phyloP scores from a whole-genome alignment of 2,888 invertebrate species.

The Synergus itoensis region DNA sequence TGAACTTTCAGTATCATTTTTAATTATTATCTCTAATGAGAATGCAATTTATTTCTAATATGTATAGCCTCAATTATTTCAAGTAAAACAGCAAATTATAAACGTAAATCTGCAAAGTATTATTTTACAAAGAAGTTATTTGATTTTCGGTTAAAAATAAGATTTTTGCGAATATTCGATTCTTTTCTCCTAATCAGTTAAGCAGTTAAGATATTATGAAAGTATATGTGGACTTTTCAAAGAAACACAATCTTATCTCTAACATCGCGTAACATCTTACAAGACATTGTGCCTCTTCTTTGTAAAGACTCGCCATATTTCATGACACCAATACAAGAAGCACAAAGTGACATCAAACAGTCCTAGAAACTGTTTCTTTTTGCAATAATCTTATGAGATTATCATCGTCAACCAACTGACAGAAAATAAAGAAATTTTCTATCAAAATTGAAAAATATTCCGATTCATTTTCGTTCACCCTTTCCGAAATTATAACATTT shows the following conservation, averaged over 20 bases:
- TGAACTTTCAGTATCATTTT: constrained; percentile 26
- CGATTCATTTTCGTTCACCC: too few species aligned
- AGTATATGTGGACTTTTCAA: background rate
- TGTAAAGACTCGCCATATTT: constrained; percentile 17
- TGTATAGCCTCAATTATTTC: background rate
- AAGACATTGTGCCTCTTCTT: constrained; percentile 2
- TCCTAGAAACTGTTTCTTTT: constrained; percentile 1
- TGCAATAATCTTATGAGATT: background rate
- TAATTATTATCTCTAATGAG: constrained; percentile 6
- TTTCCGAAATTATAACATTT: too few species aligned
- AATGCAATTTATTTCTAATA: background rate
- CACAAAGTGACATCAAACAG: constrained; percentile 18
- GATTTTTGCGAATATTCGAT: background rate
- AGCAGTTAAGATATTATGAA: background rate
- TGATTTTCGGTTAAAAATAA: background rate
- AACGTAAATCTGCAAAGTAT: background rate
- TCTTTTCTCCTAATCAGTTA: background rate
- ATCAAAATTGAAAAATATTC: background rate
- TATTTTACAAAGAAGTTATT: background rate
- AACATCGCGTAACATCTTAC: constrained; percentile 32
- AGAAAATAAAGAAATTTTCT: background rate
- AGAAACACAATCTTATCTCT: constrained; percentile 27
- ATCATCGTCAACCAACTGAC: background rate
- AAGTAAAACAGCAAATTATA: background rate
- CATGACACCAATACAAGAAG: constrained; percentile 15